Conservation (phyloP, 2,888 invertebrate species). For the Octodonta nipae region DNA sequence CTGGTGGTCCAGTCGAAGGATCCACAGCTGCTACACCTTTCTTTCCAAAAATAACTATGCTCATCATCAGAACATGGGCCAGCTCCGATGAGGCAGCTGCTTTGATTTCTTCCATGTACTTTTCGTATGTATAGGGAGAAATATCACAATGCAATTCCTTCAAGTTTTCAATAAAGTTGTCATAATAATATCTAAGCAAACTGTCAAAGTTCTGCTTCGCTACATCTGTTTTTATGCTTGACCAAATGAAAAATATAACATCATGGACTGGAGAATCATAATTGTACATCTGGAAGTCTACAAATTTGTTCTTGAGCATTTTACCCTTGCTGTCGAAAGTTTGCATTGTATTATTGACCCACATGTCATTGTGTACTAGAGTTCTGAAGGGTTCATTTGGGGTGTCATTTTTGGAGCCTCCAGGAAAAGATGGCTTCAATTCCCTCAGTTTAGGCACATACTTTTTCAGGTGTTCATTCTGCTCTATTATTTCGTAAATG, state of each 20-base stretch:
- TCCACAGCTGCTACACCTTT: slow-evolving; percentile 7
- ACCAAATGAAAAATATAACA: slow-evolving; percentile 40
- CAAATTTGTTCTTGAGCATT: slow-evolving; percentile 31
- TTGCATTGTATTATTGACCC: slow-evolving; percentile 47
- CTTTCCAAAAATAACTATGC: slow-evolving; percentile 9
- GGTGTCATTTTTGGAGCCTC: too few relatives aligned
- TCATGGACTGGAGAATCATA: slow-evolving; percentile 40
- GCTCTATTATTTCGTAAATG: too few relatives aligned
- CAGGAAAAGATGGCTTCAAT: too few relatives aligned
- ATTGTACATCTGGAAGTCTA: slow-evolving; percentile 44
- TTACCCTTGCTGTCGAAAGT: slow-evolving; percentile 25
- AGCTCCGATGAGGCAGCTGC: slow-evolving; percentile 28
- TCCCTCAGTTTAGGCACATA: too few relatives aligned
- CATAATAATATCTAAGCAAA: slow-evolving; percentile 38
- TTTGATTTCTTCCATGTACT: slow-evolving; percentile 31
- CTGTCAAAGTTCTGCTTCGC: slow-evolving; percentile 33
- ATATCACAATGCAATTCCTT: slow-evolving; percentile 22
- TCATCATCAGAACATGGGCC: slow-evolving; percentile 33
- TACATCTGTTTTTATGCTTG: slow-evolving; percentile 35
- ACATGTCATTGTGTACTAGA: slow-evolving; percentile 42
- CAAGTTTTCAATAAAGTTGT: slow-evolving; percentile 33
- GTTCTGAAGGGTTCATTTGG: slow-evolving; percentile 37
- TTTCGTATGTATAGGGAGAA: slow-evolving; percentile 28
- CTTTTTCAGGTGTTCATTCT: too few relatives aligned
- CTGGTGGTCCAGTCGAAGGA: neutral